Evolutionary conservation across 2,797 vertebrate genomes (phyloP).

Genomic region (Karalla daura): DNA sequence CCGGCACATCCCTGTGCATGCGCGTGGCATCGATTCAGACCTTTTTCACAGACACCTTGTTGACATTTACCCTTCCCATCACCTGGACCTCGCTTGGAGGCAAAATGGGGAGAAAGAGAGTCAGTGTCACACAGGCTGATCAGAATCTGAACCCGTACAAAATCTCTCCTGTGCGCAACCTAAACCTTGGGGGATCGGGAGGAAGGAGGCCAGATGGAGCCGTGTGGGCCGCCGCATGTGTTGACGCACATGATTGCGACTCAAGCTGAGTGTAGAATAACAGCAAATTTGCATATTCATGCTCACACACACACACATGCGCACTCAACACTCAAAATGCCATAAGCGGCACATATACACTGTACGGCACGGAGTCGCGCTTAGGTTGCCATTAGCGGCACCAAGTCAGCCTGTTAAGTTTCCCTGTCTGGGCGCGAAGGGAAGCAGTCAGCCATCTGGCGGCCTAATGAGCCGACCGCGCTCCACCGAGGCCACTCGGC

Average conservation of each 20-base stretch:
- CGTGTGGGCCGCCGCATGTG: constrained; percentile 45
- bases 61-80: background rate
- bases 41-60: constrained; percentile 10
- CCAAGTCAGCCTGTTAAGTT: no score
- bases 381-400: no score
- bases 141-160: background rate
- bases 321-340: constrained; percentile 3
- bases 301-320: constrained; percentile 20
- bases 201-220: constrained; percentile 63
- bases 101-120: background rate
- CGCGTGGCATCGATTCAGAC: background rate
- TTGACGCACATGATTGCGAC: constrained; percentile 39
- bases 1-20: no score
- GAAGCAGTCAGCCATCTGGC: constrained; percentile 62
- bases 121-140: background rate
- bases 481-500: constrained; percentile 24
- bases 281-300: constrained; percentile 41
- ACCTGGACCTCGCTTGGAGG: no score
- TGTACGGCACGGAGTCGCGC: constrained; percentile 38
- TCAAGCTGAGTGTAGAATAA: constrained; percentile 20
- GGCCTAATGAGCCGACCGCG: constrained; percentile 49
- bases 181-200: constrained; percentile 6
- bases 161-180: background rate
- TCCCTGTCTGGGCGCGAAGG: constrained; percentile 1
- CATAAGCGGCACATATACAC: background rate